A percentile compares a stretch with the other conserved stretches of the same genome.
Conservation (phyloP, 1,140 invertebrate genomes). For the Dufourea novaeangliae region DNA sequence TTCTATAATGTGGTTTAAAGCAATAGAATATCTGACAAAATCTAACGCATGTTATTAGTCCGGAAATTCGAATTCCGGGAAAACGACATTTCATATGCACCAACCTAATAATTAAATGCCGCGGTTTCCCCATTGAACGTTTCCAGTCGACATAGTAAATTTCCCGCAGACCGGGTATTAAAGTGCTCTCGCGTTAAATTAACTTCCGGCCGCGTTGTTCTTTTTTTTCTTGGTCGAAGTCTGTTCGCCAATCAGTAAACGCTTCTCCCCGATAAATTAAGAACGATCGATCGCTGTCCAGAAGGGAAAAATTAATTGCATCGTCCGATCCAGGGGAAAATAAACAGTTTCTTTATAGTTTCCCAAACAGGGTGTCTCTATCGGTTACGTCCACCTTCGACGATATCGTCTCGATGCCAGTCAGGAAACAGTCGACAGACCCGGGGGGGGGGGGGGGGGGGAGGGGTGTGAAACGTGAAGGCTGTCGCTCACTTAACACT, state of each 20-base stretch:
- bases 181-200: background rate
- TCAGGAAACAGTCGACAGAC: background rate
- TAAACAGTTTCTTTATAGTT: background rate
- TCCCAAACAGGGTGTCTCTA: background rate
- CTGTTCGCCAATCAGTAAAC: slow-evolving; percentile 4
- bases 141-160: background rate
- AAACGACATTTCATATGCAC: too few species aligned
- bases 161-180: background rate
- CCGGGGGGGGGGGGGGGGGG: too few species aligned
- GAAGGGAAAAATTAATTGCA: slow-evolving; percentile 13
- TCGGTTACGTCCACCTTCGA: background rate
- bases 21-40: too few species aligned
- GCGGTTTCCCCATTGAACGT: background rate
- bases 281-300: background rate
- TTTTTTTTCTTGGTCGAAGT: background rate
- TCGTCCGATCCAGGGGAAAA: background rate
- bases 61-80: too few species aligned
- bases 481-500: background rate
- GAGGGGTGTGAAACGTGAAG: background rate
- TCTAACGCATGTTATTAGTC: too few species aligned
- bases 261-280: slow-evolving; percentile 31
- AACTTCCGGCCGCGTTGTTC: background rate
- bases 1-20: too few species aligned
- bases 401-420: background rate
- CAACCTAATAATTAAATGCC: background rate